Percentiles rank a stretch among this genome's conserved stretches.
Evolutionary conservation across 2,797 vertebrate genomes (phyloP).

Genomic region (Luscinia luscinia): DNA sequence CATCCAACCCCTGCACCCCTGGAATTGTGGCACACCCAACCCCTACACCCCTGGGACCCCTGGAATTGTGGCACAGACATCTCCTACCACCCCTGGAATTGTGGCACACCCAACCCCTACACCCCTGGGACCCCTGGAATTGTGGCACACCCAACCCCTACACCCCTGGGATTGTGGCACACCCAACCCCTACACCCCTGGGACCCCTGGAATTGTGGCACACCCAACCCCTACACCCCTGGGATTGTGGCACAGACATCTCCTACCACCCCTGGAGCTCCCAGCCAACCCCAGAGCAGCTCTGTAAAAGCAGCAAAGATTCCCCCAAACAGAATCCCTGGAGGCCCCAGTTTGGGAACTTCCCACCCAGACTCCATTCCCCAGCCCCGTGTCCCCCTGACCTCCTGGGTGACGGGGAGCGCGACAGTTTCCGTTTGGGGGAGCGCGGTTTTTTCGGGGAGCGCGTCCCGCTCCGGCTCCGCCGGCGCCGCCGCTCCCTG

Average conservation of each 20-base stretch:
- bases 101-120: too few relatives aligned
- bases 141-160: too few relatives aligned
- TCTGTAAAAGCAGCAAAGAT: accelerated
- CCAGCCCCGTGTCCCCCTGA: conserved; percentile 47
- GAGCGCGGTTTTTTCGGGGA: conserved; percentile 90
- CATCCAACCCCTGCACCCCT: too few relatives aligned
- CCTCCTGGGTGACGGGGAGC: conserved; percentile 92
- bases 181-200: too few relatives aligned
- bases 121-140: not conserved
- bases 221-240: accelerated
- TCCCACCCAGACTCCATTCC: accelerated
- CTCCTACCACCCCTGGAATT: too few relatives aligned
- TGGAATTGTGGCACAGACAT: too few relatives aligned
- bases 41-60: too few relatives aligned
- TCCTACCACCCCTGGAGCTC: not conserved
- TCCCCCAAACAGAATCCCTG: not conserved
- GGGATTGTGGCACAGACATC: too few relatives aligned
- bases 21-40: too few relatives aligned
- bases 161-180: too few relatives aligned
- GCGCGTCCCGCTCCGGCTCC: conserved; percentile 88
- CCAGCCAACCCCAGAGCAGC: not conserved
- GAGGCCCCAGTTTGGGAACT: accelerated
- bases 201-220: not conserved
- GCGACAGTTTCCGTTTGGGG: conserved; percentile 87
- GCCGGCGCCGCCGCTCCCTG: conserved; percentile 85